Percentiles rank a stretch among this genome's conserved stretches.
Evolutionary conservation across 2,113 vertebrate genomes (phyloP).

Genomic region (Sinosuthora webbiana): DNA sequence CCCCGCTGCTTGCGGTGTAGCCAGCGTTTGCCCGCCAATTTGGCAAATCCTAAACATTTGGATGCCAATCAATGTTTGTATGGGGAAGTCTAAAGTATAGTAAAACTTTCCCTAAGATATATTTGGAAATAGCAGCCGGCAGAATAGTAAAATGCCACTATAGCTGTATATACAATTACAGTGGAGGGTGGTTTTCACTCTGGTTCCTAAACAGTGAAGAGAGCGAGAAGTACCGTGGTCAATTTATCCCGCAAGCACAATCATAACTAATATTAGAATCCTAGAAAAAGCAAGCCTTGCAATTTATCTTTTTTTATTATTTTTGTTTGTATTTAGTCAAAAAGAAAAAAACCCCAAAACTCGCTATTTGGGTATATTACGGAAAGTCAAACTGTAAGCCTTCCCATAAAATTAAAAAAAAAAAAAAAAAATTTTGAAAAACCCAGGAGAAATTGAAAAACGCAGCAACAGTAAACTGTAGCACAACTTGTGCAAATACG

Average conservation of each 20-base stretch:
- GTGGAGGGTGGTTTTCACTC: background rate
- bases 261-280: background rate
- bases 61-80: slow-evolving; percentile 76
- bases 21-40: slow-evolving; percentile 72
- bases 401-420: background rate
- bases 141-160: slow-evolving; percentile 36
- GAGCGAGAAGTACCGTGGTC: background rate
- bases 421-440: background rate
- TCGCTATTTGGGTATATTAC: background rate
- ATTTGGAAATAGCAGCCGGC: slow-evolving; percentile 46
- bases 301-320: background rate
- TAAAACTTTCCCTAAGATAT: slow-evolving; percentile 59
- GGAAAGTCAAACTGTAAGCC: background rate
- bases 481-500: background rate
- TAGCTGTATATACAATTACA: slow-evolving; percentile 7
- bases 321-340: background rate
- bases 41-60: slow-evolving; percentile 76
- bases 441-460: background rate
- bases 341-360: background rate
- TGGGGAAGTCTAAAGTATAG: slow-evolving; percentile 68
- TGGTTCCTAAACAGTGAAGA: background rate
- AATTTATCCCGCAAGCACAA: background rate
- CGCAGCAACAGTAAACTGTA: rapidly evolving
- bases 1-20: slow-evolving; percentile 68
- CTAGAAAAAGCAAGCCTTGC: background rate